Conservation (phyloP, 2,113 vertebrate species). For the Opisthocomus hoazin region DNA sequence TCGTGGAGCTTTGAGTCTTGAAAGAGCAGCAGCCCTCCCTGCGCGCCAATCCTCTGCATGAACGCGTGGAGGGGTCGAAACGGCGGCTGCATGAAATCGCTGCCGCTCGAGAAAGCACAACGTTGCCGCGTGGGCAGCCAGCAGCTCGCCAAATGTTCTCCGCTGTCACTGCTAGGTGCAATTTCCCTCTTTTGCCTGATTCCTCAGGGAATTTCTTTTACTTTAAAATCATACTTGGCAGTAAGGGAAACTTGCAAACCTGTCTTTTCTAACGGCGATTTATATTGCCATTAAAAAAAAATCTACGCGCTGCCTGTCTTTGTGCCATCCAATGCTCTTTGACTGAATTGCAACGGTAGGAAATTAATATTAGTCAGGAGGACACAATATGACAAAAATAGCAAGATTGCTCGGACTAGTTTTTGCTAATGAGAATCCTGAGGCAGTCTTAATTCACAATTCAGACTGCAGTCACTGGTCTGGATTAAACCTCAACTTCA, state of each 20-base stretch:
- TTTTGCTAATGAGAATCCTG: not conserved
- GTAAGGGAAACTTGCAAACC: not conserved
- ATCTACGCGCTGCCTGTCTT: not conserved
- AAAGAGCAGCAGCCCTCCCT: not conserved
- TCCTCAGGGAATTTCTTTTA: not conserved
- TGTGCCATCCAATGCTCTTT: not conserved
- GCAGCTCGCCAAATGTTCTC: fast-evolving
- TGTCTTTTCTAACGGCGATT: not conserved
- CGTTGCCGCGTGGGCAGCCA: not conserved
- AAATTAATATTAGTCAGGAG: not conserved
- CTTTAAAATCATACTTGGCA: not conserved
- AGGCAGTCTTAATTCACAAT: not conserved
- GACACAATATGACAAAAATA: not conserved
- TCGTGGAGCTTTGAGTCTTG: not conserved
- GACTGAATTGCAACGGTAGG: not conserved
- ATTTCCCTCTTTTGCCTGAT: not conserved
- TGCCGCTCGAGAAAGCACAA: not conserved
- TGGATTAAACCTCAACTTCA: not conserved
- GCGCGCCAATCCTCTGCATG: not conserved
- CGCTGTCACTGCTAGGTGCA: fast-evolving
- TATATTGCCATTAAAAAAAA: not conserved
- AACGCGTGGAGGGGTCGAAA: not conserved
- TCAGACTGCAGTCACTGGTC: not conserved
- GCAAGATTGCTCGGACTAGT: not conserved
- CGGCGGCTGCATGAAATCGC: not conserved